phyloP scores from a whole-genome alignment of 2,888 invertebrate species.

The Bimastos eiseni region DNA sequence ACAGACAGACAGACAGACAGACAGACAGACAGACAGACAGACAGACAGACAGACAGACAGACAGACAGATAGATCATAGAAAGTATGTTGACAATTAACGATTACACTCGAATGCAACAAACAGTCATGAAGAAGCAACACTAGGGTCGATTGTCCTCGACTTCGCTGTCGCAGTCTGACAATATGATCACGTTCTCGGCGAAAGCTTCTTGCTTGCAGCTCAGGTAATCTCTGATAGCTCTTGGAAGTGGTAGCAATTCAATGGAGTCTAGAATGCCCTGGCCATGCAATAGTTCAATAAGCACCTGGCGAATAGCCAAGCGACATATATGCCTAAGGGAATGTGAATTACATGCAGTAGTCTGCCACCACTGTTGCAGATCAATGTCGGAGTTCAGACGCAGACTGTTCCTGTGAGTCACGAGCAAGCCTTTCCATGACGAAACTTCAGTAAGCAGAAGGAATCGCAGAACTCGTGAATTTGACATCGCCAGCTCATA shows the following conservation, averaged over 20 bases:
- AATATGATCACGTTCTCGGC: background rate
- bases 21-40: constrained; percentile 42
- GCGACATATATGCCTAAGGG: background rate
- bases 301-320: constrained; percentile 4
- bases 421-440: background rate
- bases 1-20: constrained; percentile 42
- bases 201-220: background rate
- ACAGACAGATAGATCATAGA: no score
- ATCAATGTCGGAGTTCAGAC: background rate
- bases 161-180: background rate
- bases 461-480: background rate
- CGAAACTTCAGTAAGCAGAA: background rate
- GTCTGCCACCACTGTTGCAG: background rate
- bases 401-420: background rate
- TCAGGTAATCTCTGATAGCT: background rate
- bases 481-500: constrained; percentile 1
- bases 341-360: background rate
- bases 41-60: constrained; percentile 39
- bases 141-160: no score
- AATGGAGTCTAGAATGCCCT: background rate
- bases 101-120: no score
- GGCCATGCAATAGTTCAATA: background rate
- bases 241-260: background rate
- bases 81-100: no score
- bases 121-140: no score